phyloP scores from a whole-genome alignment of 1,140 invertebrate species.

The Drosophila nasuta region DNA sequence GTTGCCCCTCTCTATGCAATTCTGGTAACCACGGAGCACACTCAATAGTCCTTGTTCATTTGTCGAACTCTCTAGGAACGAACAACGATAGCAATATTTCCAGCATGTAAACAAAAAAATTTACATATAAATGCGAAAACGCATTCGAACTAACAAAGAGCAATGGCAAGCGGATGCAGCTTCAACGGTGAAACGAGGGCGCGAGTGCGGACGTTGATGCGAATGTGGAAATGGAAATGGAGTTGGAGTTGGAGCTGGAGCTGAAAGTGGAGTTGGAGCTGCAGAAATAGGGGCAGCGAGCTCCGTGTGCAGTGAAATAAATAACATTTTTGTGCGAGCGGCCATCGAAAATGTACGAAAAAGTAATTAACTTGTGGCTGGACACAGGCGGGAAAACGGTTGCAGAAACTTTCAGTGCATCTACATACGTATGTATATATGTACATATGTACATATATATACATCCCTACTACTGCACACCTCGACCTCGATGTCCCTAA shows the following conservation, averaged over 20 bases:
- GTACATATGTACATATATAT: too few relatives aligned
- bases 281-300: slow-evolving; percentile 58
- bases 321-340: slow-evolving; percentile 70
- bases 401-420: slow-evolving; percentile 27
- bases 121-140: slow-evolving; percentile 84
- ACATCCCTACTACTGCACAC: neutral
- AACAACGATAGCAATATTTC: slow-evolving; percentile 73
- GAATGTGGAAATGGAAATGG: slow-evolving; percentile 12
- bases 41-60: slow-evolving; percentile 49
- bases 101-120: slow-evolving; percentile 81
- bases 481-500: neutral
- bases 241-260: slow-evolving; percentile 20
- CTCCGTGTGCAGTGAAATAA: slow-evolving; percentile 77
- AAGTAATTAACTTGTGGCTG: slow-evolving; percentile 80
- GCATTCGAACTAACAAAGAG: slow-evolving; percentile 80
- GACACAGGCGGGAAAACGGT: neutral
- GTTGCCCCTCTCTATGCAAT: slow-evolving; percentile 6
- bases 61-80: slow-evolving; percentile 30
- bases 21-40: slow-evolving; percentile 20
- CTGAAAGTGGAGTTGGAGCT: slow-evolving; percentile 42
- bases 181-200: slow-evolving; percentile 44
- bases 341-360: slow-evolving; percentile 81
- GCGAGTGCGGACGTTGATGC: slow-evolving; percentile 2
- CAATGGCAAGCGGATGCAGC: slow-evolving; percentile 16
- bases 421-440: neutral